Evolutionary conservation across 2,888 invertebrate species (phyloP), one percentile per base, ranked within the genome.

Genomic region (Abrostola tripartita): DNA sequence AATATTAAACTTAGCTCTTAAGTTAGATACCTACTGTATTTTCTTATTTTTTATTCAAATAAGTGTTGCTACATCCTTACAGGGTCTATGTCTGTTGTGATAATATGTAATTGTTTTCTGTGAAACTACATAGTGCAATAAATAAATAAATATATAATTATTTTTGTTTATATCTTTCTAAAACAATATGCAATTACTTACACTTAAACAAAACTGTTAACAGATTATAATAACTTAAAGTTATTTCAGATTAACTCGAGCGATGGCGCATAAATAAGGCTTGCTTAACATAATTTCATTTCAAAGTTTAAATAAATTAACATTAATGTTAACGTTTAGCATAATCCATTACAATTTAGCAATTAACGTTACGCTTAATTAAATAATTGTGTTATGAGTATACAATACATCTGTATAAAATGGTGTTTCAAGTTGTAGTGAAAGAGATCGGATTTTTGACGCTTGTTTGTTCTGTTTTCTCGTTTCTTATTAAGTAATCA

Each of bases 281-380:
- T 72, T 55, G 68, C 36, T 66, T 66, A 66, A 76, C 77, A 72
- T 65, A 76, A 72, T 76, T 76, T 57, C 54, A 73, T 71, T 71
- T 71, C 76, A 65, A 71, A 71, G 56, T 65, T 72, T 52, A 72
- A 72, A 53, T 58, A n/a, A 66, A 66, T 76, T 72, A 72, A 41
- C 73, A 35, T 61, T 72, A 65, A 72, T 72, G 50, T 61, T 56
- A 47, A 44, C 77, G 61, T 61, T 72, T 57, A 72, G 54, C 36
- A 60, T 66, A 54, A 76, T 72, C 77, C 52, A 60, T 72, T 57
- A 76, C 67, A 72, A 72, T 72, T 76, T 66, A 52, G 50, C 40
- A 54, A 76, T 76, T 54, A 54, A 55, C 52, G 77, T 61, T 41
- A 44, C 14, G 40, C 36, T 7, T 71, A 76, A 71, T 76, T 72